Conservation (phyloP, 2,888 invertebrate genomes). For the Hydrotaea cyrtoneurina region DNA sequence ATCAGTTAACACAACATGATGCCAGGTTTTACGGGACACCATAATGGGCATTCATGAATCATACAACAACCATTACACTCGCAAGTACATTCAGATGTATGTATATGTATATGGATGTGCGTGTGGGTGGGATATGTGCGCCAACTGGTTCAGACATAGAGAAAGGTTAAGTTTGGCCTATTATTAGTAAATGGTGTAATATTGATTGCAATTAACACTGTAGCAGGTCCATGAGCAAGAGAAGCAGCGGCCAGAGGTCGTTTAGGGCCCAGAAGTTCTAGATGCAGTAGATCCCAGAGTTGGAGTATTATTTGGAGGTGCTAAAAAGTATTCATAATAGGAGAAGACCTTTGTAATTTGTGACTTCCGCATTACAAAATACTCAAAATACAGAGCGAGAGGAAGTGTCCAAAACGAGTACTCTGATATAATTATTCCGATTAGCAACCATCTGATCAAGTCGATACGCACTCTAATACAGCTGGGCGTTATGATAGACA, state of each 20-base stretch:
- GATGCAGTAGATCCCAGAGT: too few relatives aligned
- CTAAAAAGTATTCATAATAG: too few relatives aligned
- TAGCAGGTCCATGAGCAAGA: conserved; percentile 14
- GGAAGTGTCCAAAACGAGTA: too few relatives aligned
- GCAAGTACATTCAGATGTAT: not conserved
- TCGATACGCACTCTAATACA: too few relatives aligned
- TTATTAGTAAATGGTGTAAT: conserved; percentile 53
- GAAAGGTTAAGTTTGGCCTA: not conserved
- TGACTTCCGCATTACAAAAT: too few relatives aligned
- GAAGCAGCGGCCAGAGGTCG: not conserved
- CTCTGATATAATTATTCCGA: too few relatives aligned
- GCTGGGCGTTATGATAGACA: too few relatives aligned
- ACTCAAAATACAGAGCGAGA: too few relatives aligned
- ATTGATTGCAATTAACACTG: conserved; percentile 49
- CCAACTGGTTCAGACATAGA: not conserved
- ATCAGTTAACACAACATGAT: conserved; percentile 71
- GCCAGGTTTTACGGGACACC: conserved; percentile 43
- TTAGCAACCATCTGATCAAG: too few relatives aligned
- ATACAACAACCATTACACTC: not conserved
- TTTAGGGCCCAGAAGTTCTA: too few relatives aligned
- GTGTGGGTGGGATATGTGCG: not conserved
- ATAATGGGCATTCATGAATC: conserved; percentile 8
- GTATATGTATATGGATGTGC: not conserved
- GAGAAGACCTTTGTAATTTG: too few relatives aligned
- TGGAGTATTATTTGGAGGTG: too few relatives aligned